These are phyloP conservation scores for Iphiclides podalirius DNA, from an alignment of 2,888 invertebrate species.

Conservation along the genomic window DNA sequence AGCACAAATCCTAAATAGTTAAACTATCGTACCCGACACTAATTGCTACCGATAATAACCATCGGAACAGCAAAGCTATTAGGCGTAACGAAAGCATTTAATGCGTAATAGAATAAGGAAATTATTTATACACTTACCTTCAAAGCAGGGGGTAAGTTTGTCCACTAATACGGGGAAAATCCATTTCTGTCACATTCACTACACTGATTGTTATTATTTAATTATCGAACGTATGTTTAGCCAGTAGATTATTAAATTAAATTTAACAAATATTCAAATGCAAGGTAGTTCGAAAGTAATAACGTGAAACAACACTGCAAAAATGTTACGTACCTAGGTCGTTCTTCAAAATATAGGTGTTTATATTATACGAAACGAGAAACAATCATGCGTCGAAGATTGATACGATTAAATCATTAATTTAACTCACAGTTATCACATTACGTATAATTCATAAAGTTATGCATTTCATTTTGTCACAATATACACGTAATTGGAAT, in stretches of 20 bases:
- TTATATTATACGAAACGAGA: conserved; percentile 1
- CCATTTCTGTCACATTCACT: conserved; percentile 35
- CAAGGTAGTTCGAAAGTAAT: background rate
- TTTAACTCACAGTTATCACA: conserved; percentile 14
- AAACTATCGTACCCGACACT: background rate
- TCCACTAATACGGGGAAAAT: conserved; percentile 35
- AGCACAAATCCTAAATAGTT: no score
- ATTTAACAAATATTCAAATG: background rate
- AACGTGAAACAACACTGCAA: conserved; percentile 6
- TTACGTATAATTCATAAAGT: conserved; percentile 2
- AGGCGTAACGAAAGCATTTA: no score
- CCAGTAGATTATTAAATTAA: background rate
- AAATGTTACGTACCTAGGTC: conserved; percentile 6
- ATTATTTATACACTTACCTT: conserved; percentile 48
- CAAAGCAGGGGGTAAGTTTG: conserved; percentile 44
- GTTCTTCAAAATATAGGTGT: conserved; percentile 12
- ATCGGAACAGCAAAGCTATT: background rate
- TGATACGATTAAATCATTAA: background rate
- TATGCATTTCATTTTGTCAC: conserved; percentile 13
- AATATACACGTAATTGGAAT: conserved; percentile 16
- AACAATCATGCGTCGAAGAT: background rate
- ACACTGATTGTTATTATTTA: conserved; percentile 9
- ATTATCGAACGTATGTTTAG: background rate
- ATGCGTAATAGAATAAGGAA: no score
- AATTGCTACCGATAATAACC: background rate